Evolutionary conservation across 2,113 vertebrate species (phyloP).

Genomic region (Mus spicilegus): DNA sequence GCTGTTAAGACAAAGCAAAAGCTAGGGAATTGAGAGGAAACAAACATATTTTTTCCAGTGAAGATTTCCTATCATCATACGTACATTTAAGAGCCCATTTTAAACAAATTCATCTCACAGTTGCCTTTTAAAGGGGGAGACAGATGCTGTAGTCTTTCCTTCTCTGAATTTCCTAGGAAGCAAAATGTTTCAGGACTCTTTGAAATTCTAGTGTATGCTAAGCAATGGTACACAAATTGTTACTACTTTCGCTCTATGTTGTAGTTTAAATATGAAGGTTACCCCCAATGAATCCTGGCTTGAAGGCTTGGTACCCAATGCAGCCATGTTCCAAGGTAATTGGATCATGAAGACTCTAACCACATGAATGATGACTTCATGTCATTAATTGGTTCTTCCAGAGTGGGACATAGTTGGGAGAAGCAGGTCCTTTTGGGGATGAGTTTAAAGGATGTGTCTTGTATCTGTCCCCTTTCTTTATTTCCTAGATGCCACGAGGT

Average conservation of each 20-base stretch:
- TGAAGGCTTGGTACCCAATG: background rate
- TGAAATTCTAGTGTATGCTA: conserved; percentile 27
- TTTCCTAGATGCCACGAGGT: background rate
- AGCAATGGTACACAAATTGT: background rate
- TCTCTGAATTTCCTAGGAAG: conserved; percentile 30
- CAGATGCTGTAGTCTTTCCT: conserved; percentile 37
- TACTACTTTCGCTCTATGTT: background rate
- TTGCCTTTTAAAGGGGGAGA: conserved; percentile 15
- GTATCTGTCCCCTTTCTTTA: background rate
- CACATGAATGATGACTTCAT: background rate
- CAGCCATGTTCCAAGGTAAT: background rate
- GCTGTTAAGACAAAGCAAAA: conserved; percentile 30
- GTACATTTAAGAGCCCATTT: conserved; percentile 24
- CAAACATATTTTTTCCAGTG: background rate
- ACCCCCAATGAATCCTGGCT: background rate
- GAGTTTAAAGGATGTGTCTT: background rate
- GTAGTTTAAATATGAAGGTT: background rate
- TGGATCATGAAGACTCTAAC: background rate
- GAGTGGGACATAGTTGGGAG: too few species aligned
- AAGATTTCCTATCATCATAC: background rate
- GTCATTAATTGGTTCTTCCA: background rate
- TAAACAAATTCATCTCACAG: conserved; percentile 7
- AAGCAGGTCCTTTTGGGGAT: background rate
- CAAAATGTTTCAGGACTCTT: background rate
- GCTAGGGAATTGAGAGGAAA: background rate